These are phyloP conservation scores for Lucinisca nassula DNA, from an alignment of 2,888 invertebrate genomes.

Conservation along the genomic window DNA sequence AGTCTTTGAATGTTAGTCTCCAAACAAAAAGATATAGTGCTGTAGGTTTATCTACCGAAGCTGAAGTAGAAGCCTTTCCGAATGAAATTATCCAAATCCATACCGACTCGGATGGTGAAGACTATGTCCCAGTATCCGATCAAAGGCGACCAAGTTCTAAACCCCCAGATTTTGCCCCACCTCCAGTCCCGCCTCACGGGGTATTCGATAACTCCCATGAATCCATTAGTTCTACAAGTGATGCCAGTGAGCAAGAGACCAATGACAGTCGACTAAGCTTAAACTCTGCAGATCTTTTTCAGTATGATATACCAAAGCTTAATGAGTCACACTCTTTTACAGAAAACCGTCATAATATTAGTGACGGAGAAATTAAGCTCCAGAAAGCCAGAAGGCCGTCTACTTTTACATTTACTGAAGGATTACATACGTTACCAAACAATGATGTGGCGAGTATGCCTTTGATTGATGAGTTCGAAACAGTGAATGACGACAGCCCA, in stretches of 20 bases:
- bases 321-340: conserved; percentile 2
- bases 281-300: conserved; percentile 39
- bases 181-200: conserved; percentile 38
- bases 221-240: conserved; percentile 31
- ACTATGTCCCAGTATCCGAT: conserved; percentile 44
- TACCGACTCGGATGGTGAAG: neutral
- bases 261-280: conserved; percentile 25
- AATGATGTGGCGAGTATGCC: neutral
- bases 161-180: conserved; percentile 59
- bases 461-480: neutral
- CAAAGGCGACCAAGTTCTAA: conserved; percentile 41
- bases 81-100: neutral
- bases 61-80: too few species aligned
- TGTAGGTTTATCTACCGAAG: too few species aligned
- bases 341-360: neutral
- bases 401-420: conserved; percentile 67
- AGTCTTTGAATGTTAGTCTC: neutral
- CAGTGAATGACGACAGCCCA: conserved; percentile 33
- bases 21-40: too few species aligned
- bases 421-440: neutral
- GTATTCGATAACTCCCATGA: neutral
- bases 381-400: conserved; percentile 55
- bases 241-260: conserved; percentile 21
- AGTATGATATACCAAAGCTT: conserved; percentile 65
- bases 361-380: neutral